phyloP scores from a whole-genome alignment of 2,797 vertebrate genomes.

The Fundulus diaphanus region DNA sequence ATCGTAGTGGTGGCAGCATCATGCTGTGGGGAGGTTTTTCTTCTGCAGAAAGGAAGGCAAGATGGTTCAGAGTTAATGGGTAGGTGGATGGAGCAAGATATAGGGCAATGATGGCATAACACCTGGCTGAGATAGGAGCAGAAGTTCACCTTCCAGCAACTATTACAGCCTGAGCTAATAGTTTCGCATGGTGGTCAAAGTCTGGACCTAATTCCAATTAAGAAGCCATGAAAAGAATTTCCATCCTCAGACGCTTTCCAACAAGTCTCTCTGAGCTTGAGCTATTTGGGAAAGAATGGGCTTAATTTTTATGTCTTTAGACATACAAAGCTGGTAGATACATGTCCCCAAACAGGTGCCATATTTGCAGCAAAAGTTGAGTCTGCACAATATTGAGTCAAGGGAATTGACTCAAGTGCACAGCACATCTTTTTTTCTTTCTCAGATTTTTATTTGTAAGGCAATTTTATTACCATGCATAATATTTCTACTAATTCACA shows the following conservation, averaged over 20 bases:
- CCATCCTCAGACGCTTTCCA: background rate
- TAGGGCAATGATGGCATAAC: background rate
- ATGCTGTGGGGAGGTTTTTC: background rate
- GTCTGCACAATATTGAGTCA: background rate
- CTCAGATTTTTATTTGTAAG: background rate
- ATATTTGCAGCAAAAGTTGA: background rate
- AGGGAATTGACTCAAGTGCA: background rate
- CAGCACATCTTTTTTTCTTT: background rate
- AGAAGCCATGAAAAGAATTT: background rate
- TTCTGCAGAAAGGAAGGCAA: background rate
- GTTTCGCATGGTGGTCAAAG: background rate
- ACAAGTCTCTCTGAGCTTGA: background rate
- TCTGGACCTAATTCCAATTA: background rate
- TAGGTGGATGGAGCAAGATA: background rate
- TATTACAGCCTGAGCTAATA: background rate
- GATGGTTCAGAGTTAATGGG: background rate
- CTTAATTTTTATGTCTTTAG: background rate
- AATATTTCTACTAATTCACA: background rate
- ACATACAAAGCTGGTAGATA: background rate
- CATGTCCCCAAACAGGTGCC: background rate
- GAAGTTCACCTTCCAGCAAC: background rate
- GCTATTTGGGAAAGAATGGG: background rate
- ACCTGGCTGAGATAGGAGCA: background rate
- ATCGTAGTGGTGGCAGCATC: background rate
- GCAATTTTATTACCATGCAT: background rate